Percentiles rank a stretch among this genome's conserved stretches.
phyloP scores from a whole-genome alignment of 2,113 vertebrate genomes.

The Synchiropus splendidus region DNA sequence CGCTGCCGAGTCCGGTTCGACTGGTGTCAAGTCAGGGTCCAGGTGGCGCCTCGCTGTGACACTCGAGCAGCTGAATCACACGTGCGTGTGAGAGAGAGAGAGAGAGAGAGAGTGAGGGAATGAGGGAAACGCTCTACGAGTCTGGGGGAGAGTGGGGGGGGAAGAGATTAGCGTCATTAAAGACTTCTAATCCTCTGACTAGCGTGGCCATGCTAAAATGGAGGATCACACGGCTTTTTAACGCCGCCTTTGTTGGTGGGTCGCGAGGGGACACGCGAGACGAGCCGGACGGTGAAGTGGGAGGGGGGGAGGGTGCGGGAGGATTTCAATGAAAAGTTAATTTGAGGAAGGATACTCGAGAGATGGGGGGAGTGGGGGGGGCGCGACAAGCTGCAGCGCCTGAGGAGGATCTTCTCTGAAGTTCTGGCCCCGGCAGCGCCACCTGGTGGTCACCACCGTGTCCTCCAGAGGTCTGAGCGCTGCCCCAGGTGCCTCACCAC shows the following conservation, averaged over 20 bases:
- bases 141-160: conserved; percentile 64
- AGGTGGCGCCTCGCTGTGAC: too few species aligned
- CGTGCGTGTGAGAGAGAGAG: too few species aligned
- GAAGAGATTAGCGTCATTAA: conserved; percentile 92
- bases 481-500: conserved; percentile 45
- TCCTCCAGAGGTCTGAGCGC: conserved; percentile 25
- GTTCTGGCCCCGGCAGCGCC: too few species aligned
- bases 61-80: too few species aligned
- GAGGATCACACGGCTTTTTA: conserved; percentile 80
- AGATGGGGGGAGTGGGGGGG: conserved; percentile 43
- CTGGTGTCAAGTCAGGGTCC: too few species aligned
- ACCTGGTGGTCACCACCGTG: too few species aligned
- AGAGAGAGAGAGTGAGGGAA: not conserved
- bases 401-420: not conserved
- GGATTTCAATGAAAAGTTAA: conserved; percentile 81
- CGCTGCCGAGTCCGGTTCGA: too few species aligned
- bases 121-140: conserved; percentile 25
- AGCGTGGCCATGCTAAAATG: conserved; percentile 82
- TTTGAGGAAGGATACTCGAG: conserved; percentile 70
- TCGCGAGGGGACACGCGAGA: conserved; percentile 74
- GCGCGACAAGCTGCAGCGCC: conserved; percentile 19
- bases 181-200: conserved; percentile 86
- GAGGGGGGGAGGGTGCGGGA: conserved; percentile 35
- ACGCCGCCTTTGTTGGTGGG: conserved; percentile 75
- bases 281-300: conserved; percentile 60